Evolutionary conservation across 1,140 invertebrate species (phyloP).

Genomic region (Potamilus streckersoni): DNA sequence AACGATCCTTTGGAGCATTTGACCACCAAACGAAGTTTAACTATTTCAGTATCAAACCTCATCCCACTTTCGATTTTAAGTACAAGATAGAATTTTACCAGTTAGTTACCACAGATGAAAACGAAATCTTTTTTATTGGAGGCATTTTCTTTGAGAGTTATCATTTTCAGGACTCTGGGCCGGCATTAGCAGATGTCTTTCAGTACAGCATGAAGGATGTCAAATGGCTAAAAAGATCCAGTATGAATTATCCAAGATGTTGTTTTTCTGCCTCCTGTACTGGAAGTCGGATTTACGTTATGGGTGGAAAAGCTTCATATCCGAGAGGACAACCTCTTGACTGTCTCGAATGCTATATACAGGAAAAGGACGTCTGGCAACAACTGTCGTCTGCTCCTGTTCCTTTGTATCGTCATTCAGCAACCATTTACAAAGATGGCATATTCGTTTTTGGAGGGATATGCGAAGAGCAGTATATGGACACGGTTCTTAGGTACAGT

Average conservation of each 20-base stretch:
- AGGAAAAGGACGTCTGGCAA: conserved; percentile 44
- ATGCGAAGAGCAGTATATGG: conserved; percentile 41
- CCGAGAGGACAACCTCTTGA: conserved; percentile 40
- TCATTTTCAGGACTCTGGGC: conserved; percentile 43
- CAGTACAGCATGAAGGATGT: conserved; percentile 41
- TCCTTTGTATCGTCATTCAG: conserved; percentile 46
- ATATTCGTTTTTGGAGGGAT: conserved; percentile 53
- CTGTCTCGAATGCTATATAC: conserved; percentile 43
- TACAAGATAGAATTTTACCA: conserved; percentile 52
- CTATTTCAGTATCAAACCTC: conserved; percentile 49
- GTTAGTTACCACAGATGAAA: conserved; percentile 38
- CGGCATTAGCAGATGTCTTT: conserved; percentile 41
- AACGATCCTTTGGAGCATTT: conserved; percentile 50
- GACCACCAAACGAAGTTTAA: conserved; percentile 51
- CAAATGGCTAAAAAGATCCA: conserved; percentile 33
- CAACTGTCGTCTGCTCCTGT: conserved; percentile 46
- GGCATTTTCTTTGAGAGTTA: conserved; percentile 59
- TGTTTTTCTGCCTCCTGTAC: conserved; percentile 38
- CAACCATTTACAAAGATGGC: conserved; percentile 33
- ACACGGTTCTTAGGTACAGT: conserved; percentile 49
- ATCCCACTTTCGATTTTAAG: conserved; percentile 58
- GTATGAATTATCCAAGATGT: conserved; percentile 44
- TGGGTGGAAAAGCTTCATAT: conserved; percentile 50
- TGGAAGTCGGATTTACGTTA: conserved; percentile 43
- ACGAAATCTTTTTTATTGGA: conserved; percentile 50